Conservation (phyloP, 2,888 invertebrate species). For the Metopia argyrocephala region DNA sequence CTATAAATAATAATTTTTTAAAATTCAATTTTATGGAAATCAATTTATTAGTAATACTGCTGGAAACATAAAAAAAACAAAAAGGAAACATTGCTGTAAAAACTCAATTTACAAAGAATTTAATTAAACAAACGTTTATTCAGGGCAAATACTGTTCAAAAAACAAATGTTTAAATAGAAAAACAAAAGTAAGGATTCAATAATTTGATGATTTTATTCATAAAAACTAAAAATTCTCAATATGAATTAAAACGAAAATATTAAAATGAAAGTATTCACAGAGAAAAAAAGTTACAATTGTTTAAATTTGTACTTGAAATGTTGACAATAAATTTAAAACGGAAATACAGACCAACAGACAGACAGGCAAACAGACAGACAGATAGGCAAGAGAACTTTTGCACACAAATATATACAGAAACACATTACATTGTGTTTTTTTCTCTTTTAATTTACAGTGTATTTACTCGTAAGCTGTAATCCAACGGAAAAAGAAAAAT, state of each 20-base stretch:
- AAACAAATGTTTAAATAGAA: neutral
- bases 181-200: too few relatives aligned
- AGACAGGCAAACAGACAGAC: neutral
- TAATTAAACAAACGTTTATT: neutral
- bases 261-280: too few relatives aligned
- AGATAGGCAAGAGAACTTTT: neutral
- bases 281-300: slow-evolving; percentile 12
- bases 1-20: too few relatives aligned
- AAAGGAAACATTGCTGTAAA: neutral
- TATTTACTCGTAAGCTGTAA: neutral
- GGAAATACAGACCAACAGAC: neutral
- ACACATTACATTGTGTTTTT: neutral
- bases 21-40: too few relatives aligned
- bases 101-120: neutral
- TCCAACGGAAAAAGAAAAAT: neutral
- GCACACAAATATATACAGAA: neutral
- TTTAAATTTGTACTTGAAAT: slow-evolving; percentile 38
- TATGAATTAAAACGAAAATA: neutral
- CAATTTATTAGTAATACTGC: too few relatives aligned
- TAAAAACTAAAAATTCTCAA: neutral
- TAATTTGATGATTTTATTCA: too few relatives aligned
- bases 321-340: slow-evolving; percentile 38
- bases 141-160: neutral
- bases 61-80: too few relatives aligned
- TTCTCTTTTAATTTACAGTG: neutral